Base-by-base conservation (phyloP, 1,140 invertebrate genomes). In the Yoshiicerus persimilis region DNA sequence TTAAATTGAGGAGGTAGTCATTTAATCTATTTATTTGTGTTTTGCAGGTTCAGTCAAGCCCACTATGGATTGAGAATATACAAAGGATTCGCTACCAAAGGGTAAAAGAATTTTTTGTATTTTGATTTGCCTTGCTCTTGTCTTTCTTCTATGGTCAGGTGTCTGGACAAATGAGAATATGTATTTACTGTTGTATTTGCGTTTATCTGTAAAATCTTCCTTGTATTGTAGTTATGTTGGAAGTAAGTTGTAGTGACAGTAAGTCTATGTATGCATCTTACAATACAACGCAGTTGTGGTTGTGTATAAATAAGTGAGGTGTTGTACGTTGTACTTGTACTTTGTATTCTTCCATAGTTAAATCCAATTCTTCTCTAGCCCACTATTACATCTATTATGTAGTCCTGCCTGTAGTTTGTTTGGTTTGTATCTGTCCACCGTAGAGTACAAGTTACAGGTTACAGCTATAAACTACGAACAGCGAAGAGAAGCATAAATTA, bases 61-160 rank as follows among this genome's bases (percentile, higher is more conserved):
- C 75, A n/a, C 62, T 88, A 23, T 90, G 88, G 88, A 86, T 90
- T 9, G 89, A 90, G 41, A 90, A 90, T 75, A 89, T 90, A 47
- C 27, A 86, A 38, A 87, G 64, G 25, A 87, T 90, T 64, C 38
- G 41, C 9, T 87, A 87, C 83, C 84, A 88, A 83, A 87, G 66
- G 86, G 89, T 90, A 88, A 90, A 64, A 47, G 64, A 56, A 39
- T 25, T 25, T n/a, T 56, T 56, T 84, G 36, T 84, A 84, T 36
- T 27, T 41, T 84, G 83, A 56, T 56, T 56, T 56, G 47, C 20
- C 47, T 56, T 56, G 70, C 27, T 36, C 70, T 77, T 77, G 70
- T 36, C 34, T 77, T 30, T 30, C 27, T 36, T 77, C 70, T 30
- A 36, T 77, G 70, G 70, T 36, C 47, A 56, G 47, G 47, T 56